Percentiles rank a stretch among this genome's conserved stretches.
Conservation (phyloP, 2,888 invertebrate genomes). For the Dastarcus helophoroides region DNA sequence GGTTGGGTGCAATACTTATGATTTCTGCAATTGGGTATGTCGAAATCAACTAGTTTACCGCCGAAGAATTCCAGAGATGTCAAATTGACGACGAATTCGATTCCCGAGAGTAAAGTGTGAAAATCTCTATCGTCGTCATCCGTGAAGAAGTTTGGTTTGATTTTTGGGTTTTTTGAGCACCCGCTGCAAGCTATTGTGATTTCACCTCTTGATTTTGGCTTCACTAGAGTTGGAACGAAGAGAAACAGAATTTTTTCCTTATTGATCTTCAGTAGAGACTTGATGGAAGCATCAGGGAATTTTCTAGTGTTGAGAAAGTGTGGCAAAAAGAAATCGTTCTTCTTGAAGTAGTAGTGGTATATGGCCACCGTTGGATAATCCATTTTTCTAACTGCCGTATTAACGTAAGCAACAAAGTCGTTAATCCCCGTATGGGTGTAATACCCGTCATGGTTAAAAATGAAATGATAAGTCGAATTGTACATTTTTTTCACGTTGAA, state of each 20-base stretch:
- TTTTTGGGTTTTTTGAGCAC: constrained; percentile 29
- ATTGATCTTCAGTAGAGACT: constrained; percentile 20
- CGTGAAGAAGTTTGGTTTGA: constrained; percentile 48
- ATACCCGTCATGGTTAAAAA: constrained; percentile 39
- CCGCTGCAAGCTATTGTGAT: constrained; percentile 38
- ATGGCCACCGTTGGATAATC: constrained; percentile 15
- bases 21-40: constrained; percentile 29
- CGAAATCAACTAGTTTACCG: constrained; percentile 28
- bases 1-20: constrained; percentile 30
- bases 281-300: constrained; percentile 16
- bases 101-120: constrained; percentile 38
- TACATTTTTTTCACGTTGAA: constrained; percentile 9
- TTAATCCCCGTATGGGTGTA: constrained; percentile 34
- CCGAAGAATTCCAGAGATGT: constrained; percentile 31
- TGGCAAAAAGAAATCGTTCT: constrained; percentile 28
- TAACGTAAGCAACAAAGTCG: constrained; percentile 40
- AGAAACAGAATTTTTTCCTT: constrained; percentile 5
- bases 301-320: constrained; percentile 11
- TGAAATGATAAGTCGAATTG: constrained; percentile 35
- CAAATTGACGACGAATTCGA: constrained; percentile 33
- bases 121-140: constrained; percentile 40
- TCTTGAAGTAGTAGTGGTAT: constrained; percentile 15
- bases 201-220: constrained; percentile 36
- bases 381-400: constrained; percentile 33
- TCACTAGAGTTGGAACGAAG: constrained; percentile 28